Conservation (phyloP, 1,140 invertebrate genomes). For the Gonioctena quinquepunctata region DNA sequence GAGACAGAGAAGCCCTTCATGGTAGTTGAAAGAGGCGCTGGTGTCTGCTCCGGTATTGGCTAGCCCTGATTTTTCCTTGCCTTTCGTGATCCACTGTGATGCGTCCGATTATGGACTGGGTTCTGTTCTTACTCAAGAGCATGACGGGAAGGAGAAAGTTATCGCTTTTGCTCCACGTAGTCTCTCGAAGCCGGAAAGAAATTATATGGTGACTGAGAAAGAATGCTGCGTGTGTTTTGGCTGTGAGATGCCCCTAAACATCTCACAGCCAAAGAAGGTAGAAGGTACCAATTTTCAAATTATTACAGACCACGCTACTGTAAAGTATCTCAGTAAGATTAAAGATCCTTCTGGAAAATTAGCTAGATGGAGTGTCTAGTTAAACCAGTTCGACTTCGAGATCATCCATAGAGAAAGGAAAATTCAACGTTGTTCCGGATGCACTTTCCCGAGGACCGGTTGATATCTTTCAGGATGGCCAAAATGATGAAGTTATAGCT, state of each 20-base stretch:
- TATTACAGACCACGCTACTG: constrained; percentile 20
- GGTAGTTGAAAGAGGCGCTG: constrained; percentile 17
- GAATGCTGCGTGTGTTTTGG: constrained; percentile 21
- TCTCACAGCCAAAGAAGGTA: constrained; percentile 19
- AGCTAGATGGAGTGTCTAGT: constrained; percentile 12
- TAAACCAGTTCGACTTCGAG: constrained; percentile 14
- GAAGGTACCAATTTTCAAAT: constrained; percentile 13
- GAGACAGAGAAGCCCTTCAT: constrained; percentile 18
- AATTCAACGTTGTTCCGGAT: neutral
- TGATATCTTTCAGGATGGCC: neutral
- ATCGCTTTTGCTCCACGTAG: constrained; percentile 57
- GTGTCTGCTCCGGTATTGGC: constrained; percentile 33
- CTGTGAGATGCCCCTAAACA: constrained; percentile 23
- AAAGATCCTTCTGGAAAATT: constrained; percentile 30
- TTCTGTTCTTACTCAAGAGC: constrained; percentile 30
- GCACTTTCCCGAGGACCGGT: constrained; percentile 16
- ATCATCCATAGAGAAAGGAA: neutral
- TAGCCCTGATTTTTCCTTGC: constrained; percentile 38
- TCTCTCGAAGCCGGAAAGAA: constrained; percentile 39
- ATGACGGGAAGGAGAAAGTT: constrained; percentile 49
- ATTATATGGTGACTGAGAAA: constrained; percentile 24
- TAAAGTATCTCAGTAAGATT: constrained; percentile 48
- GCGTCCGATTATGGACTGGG: constrained; percentile 42
- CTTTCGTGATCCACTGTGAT: constrained; percentile 36
- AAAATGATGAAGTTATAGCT: too few relatives aligned